A percentile compares a stretch with the other conserved stretches of the same genome.
Evolutionary conservation across 2,113 vertebrate species (phyloP).

Genomic region (Platichthys stellatus): DNA sequence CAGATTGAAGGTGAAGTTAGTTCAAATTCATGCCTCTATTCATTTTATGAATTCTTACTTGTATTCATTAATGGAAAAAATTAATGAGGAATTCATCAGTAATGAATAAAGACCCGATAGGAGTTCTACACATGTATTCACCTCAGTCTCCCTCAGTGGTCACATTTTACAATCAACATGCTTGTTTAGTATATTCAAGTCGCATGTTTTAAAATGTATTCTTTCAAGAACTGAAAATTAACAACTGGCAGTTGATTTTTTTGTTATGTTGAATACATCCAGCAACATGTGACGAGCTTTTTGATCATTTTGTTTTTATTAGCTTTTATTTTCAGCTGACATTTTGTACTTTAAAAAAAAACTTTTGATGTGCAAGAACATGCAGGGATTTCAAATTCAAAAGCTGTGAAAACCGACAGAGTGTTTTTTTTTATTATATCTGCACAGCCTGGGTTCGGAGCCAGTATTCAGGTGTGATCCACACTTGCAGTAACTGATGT

Average conservation of each 20-base stretch:
- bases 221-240: constrained; percentile 5
- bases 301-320: neutral
- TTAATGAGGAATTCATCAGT: neutral
- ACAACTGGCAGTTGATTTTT: neutral
- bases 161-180: neutral
- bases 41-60: neutral
- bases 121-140: neutral
- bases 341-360: neutral
- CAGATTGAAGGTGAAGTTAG: constrained; percentile 12
- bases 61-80: neutral
- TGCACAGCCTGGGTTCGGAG: neutral
- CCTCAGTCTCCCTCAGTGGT: neutral
- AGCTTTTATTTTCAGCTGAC: neutral
- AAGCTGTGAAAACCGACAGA: neutral
- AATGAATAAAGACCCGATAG: neutral
- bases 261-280: neutral
- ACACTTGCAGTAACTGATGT: neutral
- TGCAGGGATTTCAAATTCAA: neutral
- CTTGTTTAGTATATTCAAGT: constrained; percentile 1
- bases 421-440: neutral
- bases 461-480: constrained; percentile 1
- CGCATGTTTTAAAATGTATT: constrained; percentile 2
- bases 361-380: constrained; percentile 1
- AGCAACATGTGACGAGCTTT: neutral
- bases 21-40: neutral